Percentiles rank a stretch among this genome's conserved stretches.
phyloP scores from a whole-genome alignment of 2,888 invertebrate species.

The Philereme transversata region DNA sequence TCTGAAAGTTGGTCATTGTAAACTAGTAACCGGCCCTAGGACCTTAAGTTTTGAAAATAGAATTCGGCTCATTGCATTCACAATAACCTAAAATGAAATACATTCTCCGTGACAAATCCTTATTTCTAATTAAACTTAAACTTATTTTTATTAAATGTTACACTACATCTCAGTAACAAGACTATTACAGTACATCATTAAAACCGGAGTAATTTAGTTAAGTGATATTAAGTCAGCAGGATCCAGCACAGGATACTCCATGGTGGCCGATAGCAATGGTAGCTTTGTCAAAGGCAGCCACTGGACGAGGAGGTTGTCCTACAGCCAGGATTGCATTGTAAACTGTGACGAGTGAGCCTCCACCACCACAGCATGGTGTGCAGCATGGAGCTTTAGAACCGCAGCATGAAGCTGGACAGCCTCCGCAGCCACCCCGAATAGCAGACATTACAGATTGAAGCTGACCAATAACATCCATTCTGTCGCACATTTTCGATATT shows the following conservation, averaged over 20 bases:
- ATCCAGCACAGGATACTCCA: constrained; percentile 29
- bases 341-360: constrained; percentile 76
- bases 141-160: constrained; percentile 40
- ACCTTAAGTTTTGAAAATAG: too few relatives aligned
- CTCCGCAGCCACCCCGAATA: constrained; percentile 55
- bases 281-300: constrained; percentile 75
- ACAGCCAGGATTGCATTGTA: constrained; percentile 78
- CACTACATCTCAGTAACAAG: constrained; percentile 30
- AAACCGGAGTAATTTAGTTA: constrained; percentile 5
- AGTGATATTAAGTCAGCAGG: constrained; percentile 7
- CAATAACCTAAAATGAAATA: too few relatives aligned
- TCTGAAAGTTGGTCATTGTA: too few relatives aligned
- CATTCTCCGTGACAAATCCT: too few relatives aligned
- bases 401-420: constrained; percentile 46
- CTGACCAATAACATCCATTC: constrained; percentile 66
- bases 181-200: constrained; percentile 14
- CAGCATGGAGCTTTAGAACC: constrained; percentile 49
- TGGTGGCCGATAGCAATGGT: constrained; percentile 64
- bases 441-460: constrained; percentile 69
- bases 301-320: constrained; percentile 74
- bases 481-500: constrained; percentile 68
- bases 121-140: too few relatives aligned
- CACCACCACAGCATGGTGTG: constrained; percentile 49
- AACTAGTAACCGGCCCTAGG: too few relatives aligned
- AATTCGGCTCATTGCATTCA: too few relatives aligned